phyloP scores from a whole-genome alignment of 2,113 vertebrate species.

The Amphiprion ocellaris region DNA sequence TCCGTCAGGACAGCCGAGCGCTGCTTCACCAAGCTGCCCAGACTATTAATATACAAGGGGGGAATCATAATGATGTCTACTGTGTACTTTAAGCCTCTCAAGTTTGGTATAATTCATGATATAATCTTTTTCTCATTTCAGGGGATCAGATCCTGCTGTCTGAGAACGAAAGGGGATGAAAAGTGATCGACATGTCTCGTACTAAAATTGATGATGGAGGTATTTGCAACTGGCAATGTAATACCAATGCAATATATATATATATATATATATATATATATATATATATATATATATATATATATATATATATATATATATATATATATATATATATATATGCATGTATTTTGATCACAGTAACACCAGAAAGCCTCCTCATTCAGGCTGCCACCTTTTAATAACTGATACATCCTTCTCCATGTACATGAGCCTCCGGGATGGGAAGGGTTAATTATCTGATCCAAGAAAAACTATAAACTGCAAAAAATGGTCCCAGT shows the following conservation, averaged over 20 bases:
- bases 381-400: too few species aligned
- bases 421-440: too few species aligned
- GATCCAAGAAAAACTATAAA: too few species aligned
- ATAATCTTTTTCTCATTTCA: constrained; percentile 10
- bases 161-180: background rate
- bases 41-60: constrained; percentile 37
- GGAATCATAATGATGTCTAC: constrained; percentile 10
- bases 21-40: constrained; percentile 12
- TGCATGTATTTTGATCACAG: too few species aligned
- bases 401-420: too few species aligned
- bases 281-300: too few species aligned
- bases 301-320: too few species aligned
- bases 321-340: too few species aligned
- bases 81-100: constrained; percentile 20
- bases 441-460: too few species aligned
- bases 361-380: too few species aligned
- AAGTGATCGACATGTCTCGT: background rate
- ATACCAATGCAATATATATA: background rate
- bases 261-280: too few species aligned
- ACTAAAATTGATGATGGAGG: constrained; percentile 14
- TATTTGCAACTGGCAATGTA: background rate
- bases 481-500: too few species aligned
- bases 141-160: background rate
- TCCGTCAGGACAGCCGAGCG: constrained; percentile 14
- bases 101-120: constrained; percentile 11